A percentile compares a stretch with the other conserved stretches of the same genome.
Conservation (phyloP, 2,113 vertebrate genomes). For the Nesoenas mayeri region DNA sequence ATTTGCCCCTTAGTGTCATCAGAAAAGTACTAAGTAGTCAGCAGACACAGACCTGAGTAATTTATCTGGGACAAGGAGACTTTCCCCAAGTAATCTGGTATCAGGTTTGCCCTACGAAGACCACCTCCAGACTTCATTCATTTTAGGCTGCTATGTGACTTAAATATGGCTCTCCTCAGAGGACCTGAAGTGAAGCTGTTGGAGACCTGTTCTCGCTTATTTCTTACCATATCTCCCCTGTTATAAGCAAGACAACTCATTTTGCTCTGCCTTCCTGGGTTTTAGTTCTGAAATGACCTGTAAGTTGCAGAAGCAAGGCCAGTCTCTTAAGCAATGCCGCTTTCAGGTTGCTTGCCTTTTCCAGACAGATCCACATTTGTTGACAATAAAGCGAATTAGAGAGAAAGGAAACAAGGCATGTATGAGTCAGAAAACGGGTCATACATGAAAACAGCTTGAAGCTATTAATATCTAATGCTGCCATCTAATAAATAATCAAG, state of each 20-base stretch:
- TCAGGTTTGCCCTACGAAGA: background rate
- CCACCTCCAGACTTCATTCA: background rate
- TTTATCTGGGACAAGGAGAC: background rate
- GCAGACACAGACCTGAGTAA: background rate
- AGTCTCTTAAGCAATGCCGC: background rate
- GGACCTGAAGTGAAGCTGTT: background rate
- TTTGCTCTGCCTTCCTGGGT: background rate
- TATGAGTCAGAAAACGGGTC: constrained; percentile 9
- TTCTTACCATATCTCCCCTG: background rate
- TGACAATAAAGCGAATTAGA: constrained; percentile 18
- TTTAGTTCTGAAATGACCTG: background rate
- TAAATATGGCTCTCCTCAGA: background rate
- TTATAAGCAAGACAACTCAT: background rate
- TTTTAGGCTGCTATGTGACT: background rate
- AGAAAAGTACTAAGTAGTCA: background rate
- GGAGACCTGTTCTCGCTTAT: background rate
- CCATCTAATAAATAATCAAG: background rate
- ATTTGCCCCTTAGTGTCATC: background rate
- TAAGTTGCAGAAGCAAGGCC: accelerated
- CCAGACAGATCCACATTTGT: background rate
- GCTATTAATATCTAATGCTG: background rate
- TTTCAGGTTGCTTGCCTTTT: constrained; percentile 2
- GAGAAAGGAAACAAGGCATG: background rate
- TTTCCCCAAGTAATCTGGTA: background rate
- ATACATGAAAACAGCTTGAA: constrained; percentile 27